Evolutionary conservation across 2,888 invertebrate species (phyloP).

Genomic region (Campoletis raptor): DNA sequence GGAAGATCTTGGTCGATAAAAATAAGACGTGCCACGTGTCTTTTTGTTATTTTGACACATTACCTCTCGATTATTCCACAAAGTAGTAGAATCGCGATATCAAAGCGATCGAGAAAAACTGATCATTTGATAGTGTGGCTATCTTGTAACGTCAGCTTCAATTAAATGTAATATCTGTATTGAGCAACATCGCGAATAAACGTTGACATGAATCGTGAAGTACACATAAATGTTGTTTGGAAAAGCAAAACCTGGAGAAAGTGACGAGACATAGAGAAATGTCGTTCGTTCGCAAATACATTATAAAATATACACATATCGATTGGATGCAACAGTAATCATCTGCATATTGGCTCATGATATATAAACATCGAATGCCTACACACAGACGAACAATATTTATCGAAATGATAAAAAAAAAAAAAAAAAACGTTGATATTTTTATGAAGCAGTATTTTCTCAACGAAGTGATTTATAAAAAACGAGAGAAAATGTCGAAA

Average conservation of each 20-base stretch:
- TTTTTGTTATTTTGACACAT: slow-evolving; percentile 1
- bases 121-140: slow-evolving; percentile 38
- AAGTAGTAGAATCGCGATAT: slow-evolving; percentile 17
- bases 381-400: not conserved
- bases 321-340: slow-evolving; percentile 33
- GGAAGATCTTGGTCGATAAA: not conserved
- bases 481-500: not conserved
- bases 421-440: too few relatives aligned
- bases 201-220: slow-evolving; percentile 12
- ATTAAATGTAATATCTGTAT: slow-evolving; percentile 61
- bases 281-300: slow-evolving; percentile 53
- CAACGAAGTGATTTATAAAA: not conserved
- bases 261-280: slow-evolving; percentile 55
- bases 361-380: not conserved
- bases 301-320: not conserved
- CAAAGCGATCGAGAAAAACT: slow-evolving; percentile 15
- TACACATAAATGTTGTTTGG: not conserved
- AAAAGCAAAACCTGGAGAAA: slow-evolving; percentile 46
- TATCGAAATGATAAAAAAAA: not conserved
- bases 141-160: slow-evolving; percentile 45
- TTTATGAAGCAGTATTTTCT: not conserved
- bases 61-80: not conserved
- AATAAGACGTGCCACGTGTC: slow-evolving; percentile 7
- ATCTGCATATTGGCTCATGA: slow-evolving; percentile 1
- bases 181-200: slow-evolving; percentile 57